Conservation (phyloP, 2,888 invertebrate species). For the Eledona agricola region DNA sequence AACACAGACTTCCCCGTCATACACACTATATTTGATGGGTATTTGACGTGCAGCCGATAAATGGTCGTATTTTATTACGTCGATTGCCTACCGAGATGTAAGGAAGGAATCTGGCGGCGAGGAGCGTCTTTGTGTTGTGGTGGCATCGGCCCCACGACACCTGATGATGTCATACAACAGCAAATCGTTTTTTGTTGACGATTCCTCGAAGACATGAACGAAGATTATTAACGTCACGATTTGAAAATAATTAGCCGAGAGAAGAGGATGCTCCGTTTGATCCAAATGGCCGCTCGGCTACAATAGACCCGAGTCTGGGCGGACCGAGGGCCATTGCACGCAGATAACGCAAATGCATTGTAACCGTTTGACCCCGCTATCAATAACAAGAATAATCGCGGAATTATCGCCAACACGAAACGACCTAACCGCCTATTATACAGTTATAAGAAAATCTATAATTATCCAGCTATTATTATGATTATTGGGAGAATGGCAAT, state of each 20-base stretch:
- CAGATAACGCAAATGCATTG: slow-evolving; percentile 18
- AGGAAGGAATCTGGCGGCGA: slow-evolving; percentile 21
- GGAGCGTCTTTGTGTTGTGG: slow-evolving; percentile 34
- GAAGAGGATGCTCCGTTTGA: neutral
- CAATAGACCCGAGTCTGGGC: slow-evolving; percentile 3
- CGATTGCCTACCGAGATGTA: slow-evolving; percentile 36
- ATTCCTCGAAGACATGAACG: slow-evolving; percentile 15
- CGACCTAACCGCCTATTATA: slow-evolving; percentile 35
- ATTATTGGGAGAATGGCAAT: slow-evolving; percentile 38
- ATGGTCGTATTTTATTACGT: slow-evolving; percentile 53
- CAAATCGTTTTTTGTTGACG: slow-evolving; percentile 13
- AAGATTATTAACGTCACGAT: too few species aligned
- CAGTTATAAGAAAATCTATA: slow-evolving; percentile 34
- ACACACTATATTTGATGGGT: slow-evolving; percentile 49
- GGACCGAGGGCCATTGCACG: slow-evolving; percentile 17
- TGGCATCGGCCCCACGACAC: slow-evolving; percentile 18
- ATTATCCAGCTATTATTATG: slow-evolving; percentile 32
- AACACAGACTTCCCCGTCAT: slow-evolving; percentile 43
- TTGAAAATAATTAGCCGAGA: neutral
- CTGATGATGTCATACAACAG: slow-evolving; percentile 28
- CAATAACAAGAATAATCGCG: slow-evolving; percentile 26
- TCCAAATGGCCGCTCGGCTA: slow-evolving; percentile 8
- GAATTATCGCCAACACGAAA: slow-evolving; percentile 30
- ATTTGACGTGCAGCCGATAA: slow-evolving; percentile 52
- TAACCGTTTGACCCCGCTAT: slow-evolving; percentile 24